Evolutionary conservation across 2,113 vertebrate species (phyloP).

Genomic region (Stigmatopora argus): DNA sequence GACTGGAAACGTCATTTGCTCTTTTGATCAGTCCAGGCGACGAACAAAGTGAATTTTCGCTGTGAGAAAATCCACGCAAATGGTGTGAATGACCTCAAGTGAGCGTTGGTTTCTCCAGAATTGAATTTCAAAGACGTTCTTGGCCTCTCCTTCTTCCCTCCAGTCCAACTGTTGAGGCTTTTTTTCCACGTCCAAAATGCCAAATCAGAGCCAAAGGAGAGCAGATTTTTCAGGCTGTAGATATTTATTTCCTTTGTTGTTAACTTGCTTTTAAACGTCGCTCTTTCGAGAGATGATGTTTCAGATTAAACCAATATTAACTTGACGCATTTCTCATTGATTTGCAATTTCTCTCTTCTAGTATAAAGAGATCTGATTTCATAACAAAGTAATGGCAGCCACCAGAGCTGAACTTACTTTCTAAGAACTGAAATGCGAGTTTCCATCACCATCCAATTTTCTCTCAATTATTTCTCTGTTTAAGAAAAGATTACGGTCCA

Average conservation of each 20-base stretch:
- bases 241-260: conserved; percentile 23
- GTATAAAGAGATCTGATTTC: too few species aligned
- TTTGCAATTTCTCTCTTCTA: too few species aligned
- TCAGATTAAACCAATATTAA: background rate
- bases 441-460: background rate
- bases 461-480: background rate
- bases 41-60: conserved; percentile 42
- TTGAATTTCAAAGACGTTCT: conserved; percentile 57
- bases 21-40: conserved; percentile 19
- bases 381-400: too few species aligned
- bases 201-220: conserved; percentile 27
- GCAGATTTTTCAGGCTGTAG: conserved; percentile 40
- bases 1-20: conserved; percentile 1
- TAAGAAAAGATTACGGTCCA: background rate
- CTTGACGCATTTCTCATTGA: too few species aligned
- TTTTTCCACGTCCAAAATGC: background rate
- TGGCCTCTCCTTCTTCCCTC: conserved; percentile 55
- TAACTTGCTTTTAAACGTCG: conserved; percentile 40
- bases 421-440: too few species aligned
- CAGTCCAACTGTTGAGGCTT: conserved; percentile 15
- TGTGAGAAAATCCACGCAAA: conserved; percentile 37
- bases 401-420: too few species aligned
- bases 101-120: conserved; percentile 24
- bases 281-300: conserved; percentile 37
- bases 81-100: conserved; percentile 43